Evolutionary conservation across 53 echinoderm and acorn worm species (phyloP), one percentile per base, ranked within the genome.

Genomic region (Holothuria scabra): DNA sequence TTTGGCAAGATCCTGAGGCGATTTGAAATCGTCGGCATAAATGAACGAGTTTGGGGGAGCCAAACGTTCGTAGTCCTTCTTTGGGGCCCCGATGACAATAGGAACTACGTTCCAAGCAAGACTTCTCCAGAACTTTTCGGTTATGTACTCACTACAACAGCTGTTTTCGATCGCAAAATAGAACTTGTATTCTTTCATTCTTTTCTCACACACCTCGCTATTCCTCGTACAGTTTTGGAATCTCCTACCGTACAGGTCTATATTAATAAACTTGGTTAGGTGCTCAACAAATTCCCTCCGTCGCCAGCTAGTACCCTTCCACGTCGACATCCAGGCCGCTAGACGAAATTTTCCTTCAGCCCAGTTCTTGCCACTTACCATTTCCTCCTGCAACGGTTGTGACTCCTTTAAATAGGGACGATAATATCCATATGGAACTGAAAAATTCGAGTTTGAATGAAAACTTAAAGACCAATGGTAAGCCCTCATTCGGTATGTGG

Each of bases 391-490:
- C 1, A 3, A 52, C 18, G 52, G 3, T 52, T 14, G 52, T 18
- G 52, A 52, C 4, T 16, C 8, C 52, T 52, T 52, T 16, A 16
- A 3, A 18, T 52, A 52, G 0, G 52, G 52, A 52, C 52, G 22
- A 6, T 78, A 78, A 28, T 32, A 23, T 12, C 78, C 78, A 57
- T 78, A 78, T 6, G 78, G 78, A 55, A 78, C 56, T 3, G 30
- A 21, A n/a, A 78, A 78, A 32, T 78, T 59, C 24, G 78, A 78
- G 28, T 78, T 46, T 22, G 78, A 56, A 19, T 78, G 78, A 58
- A 56, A 26, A 28, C 56, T 78, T 30, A 26, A 78, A 14, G 78
- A 78, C 78, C 78, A 78, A 56, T 78, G 78, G 78, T 56, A 78
- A 11, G 29, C 20, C 28, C 33, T 58, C 6, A 19, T 28, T 12